phyloP scores from a whole-genome alignment of 2,888 invertebrate species.

The Eremobia ochroleuca region DNA sequence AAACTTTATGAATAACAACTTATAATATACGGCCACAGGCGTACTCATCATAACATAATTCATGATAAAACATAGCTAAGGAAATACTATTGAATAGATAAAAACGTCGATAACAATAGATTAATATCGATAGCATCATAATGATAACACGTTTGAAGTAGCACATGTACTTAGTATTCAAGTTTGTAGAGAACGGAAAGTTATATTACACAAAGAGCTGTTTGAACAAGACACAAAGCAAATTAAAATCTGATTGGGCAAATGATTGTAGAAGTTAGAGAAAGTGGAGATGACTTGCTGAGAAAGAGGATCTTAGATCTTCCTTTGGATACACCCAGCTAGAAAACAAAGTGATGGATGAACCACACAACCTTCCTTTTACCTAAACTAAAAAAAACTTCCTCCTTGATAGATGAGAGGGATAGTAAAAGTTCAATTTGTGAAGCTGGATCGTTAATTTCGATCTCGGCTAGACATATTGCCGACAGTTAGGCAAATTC shows the following conservation, averaged over 20 bases:
- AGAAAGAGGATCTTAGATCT: neutral
- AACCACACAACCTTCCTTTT: neutral
- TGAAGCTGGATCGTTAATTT: conserved; percentile 51
- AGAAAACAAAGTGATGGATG: neutral
- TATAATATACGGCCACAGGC: conserved; percentile 54
- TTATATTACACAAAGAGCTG: neutral
- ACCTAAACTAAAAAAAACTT: conserved; percentile 7
- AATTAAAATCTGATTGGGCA: conserved; percentile 17
- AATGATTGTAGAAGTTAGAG: conserved; percentile 5
- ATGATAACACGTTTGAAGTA: conserved; percentile 60
- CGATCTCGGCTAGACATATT: conserved; percentile 40
- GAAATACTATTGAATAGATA: conserved; percentile 71
- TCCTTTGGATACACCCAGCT: neutral
- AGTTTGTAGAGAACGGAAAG: conserved; percentile 15
- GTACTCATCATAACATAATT: conserved; percentile 61
- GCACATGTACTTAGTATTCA: conserved; percentile 22
- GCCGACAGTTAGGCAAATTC: conserved; percentile 49
- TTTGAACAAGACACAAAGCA: conserved; percentile 21
- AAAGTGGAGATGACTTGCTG: neutral
- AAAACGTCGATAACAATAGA: conserved; percentile 65
- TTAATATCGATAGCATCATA: conserved; percentile 64
- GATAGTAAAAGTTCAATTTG: conserved; percentile 23
- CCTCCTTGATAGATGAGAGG: conserved; percentile 1
- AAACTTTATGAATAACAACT: conserved; percentile 66
- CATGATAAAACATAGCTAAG: conserved; percentile 64